A percentile compares a stretch with the other conserved stretches of the same genome.
These are phyloP conservation scores for Uria aalge DNA, from an alignment of 2,113 vertebrate species.

Conservation along the genomic window DNA sequence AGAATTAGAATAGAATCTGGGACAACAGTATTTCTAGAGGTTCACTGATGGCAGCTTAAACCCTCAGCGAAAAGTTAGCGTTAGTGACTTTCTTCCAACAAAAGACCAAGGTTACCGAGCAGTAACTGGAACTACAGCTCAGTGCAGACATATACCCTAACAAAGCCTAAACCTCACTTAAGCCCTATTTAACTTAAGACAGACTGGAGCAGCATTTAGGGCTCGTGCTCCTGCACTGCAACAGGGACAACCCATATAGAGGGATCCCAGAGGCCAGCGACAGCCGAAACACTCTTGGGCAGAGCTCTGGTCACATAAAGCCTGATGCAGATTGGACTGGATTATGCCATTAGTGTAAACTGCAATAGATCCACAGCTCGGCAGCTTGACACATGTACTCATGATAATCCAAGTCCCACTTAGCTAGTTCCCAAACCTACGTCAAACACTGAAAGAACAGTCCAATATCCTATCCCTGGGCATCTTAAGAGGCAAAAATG, in stretches of 20 bases:
- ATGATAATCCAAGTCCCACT: not conserved
- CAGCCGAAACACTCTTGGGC: not conserved
- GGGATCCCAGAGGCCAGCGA: not conserved
- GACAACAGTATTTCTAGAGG: not conserved
- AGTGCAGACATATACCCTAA: not conserved
- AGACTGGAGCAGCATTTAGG: not conserved
- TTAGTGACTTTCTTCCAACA: not conserved
- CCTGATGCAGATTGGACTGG: not conserved
- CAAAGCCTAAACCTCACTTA: not conserved
- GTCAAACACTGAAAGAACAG: not conserved
- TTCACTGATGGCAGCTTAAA: not conserved
- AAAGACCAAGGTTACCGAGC: not conserved
- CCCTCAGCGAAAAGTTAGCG: not conserved
- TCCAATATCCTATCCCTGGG: not conserved
- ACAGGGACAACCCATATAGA: not conserved
- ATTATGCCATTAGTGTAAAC: not conserved
- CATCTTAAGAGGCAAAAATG: not conserved
- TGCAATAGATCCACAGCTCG: fast-evolving
- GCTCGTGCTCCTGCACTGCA: not conserved
- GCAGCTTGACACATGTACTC: not conserved
- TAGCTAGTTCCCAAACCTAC: not conserved
- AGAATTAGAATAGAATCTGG: not conserved
- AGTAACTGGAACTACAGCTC: not conserved
- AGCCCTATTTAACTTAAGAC: not conserved
- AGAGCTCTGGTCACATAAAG: not conserved